Evolutionary conservation across 2,797 vertebrate species (phyloP), one percentile per base, ranked within the genome.

Genomic region (Ctenosaura bakeri): DNA sequence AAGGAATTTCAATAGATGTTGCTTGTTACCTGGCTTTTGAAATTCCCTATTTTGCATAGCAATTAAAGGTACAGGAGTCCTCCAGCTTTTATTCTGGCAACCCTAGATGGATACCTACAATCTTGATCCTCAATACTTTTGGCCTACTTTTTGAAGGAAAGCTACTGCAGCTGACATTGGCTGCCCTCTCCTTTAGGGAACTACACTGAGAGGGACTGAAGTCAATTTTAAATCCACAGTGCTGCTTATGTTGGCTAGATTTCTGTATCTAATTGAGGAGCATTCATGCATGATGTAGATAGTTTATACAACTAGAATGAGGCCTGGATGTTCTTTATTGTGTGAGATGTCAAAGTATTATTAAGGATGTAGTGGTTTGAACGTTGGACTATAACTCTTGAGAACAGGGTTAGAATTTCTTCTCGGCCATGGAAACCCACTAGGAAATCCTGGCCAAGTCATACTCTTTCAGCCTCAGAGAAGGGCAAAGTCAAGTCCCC

Each of bases 81-180:
- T 10, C 10, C 29, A 32, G 2, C 4, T 69, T 69, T 69, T 12
- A 69, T 32, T 69, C 66, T 69, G 29, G 1, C 9, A 52, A 6
- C 12, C 9, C 13, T 35, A 38, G 52, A 86, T 76, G 38, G 24
- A 2, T 56, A 7, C 52, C 26, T 62, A 46, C 13, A 3, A 6
- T 26, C 24, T 46, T 78, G 24, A 46, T 52, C 46, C 35, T 14
- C 77, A 50, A 22, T 24, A 50, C 16, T 59, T 59, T 9, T 42
- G 52, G n/a, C 26, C n/a, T 54, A 42, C 29, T 56, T 89, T 79
- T 85, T 85, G 83, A 66, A 46, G 20, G 10, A 85, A 66, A 69
- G 6, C 74, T 66, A 38, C 35, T 29, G 16, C 12, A 66, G 5
- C 76, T 78, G 56, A 42, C 50, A 14, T 3, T 35, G 35, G 18